These are phyloP conservation scores for Hypsibius dujardini DNA, from an alignment of 1,140 invertebrate species.

Conservation along the genomic window DNA sequence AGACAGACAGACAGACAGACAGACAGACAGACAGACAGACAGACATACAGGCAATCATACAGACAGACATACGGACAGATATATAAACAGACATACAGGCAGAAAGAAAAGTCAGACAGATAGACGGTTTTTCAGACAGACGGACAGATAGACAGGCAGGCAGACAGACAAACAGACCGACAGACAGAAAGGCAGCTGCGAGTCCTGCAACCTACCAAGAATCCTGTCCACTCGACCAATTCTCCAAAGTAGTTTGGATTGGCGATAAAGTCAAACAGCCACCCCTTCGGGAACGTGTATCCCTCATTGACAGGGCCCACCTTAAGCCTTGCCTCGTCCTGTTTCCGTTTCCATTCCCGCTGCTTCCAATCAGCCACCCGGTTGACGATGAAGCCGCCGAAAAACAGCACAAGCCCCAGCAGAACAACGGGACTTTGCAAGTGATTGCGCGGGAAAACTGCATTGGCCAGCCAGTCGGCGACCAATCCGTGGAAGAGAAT, in stretches of 20 bases:
- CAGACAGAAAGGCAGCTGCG: no score
- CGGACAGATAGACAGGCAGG: no score
- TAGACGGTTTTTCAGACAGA: no score
- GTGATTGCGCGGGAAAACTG: background rate
- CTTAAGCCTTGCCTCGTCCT: background rate
- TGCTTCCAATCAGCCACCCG: background rate
- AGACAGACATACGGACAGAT: no score
- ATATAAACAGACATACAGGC: no score
- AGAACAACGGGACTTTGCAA: background rate
- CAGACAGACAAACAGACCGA: no score
- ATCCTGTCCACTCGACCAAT: background rate
- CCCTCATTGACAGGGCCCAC: background rate
- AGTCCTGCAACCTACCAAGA: background rate
- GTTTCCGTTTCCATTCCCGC: background rate
- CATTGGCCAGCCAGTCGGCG: conserved; percentile 4
- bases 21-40: no score
- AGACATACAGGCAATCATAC: no score
- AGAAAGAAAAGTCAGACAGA: no score
- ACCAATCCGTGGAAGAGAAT: background rate
- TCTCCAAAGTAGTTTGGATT: background rate
- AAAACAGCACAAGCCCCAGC: background rate
- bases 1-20: no score
- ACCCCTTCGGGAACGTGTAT: background rate
- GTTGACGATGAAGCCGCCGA: background rate
- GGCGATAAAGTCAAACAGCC: background rate